A percentile compares a stretch with the other conserved stretches of the same genome.
These are phyloP conservation scores for Tipula unca DNA, from an alignment of 2,888 invertebrate species.

Conservation along the genomic window DNA sequence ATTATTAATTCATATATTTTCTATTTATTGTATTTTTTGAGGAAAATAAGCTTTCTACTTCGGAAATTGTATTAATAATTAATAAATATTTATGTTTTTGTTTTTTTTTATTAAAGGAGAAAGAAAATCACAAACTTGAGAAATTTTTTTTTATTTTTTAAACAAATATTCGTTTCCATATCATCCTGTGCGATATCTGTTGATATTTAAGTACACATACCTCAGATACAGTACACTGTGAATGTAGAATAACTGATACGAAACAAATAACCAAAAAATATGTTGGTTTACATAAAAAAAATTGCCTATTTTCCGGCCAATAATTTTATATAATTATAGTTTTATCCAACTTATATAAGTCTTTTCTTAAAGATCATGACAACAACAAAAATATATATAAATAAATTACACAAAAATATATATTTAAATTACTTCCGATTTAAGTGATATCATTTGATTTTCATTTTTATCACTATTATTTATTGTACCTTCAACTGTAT, in stretches of 20 bases:
- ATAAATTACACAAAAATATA: background rate
- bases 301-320: background rate
- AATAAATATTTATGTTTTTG: background rate
- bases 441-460: constrained; percentile 15
- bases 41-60: background rate
- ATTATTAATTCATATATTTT: background rate
- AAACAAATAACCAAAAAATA: background rate
- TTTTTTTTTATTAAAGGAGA: background rate
- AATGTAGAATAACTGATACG: background rate
- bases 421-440: constrained; percentile 20
- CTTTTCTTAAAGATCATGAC: background rate
- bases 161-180: background rate
- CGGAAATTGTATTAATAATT: background rate
- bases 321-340: background rate
- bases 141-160: background rate
- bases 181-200: too few relatives aligned
- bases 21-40: background rate
- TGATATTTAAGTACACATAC: too few relatives aligned
- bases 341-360: background rate
- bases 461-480: background rate
- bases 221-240: background rate
- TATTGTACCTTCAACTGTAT: constrained; percentile 14
- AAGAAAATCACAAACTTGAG: background rate
- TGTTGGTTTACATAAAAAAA: background rate
- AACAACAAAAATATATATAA: constrained; percentile 15